These are phyloP conservation scores for Aricia agestis DNA, from an alignment of 1,140 invertebrate species.

Conservation along the genomic window DNA sequence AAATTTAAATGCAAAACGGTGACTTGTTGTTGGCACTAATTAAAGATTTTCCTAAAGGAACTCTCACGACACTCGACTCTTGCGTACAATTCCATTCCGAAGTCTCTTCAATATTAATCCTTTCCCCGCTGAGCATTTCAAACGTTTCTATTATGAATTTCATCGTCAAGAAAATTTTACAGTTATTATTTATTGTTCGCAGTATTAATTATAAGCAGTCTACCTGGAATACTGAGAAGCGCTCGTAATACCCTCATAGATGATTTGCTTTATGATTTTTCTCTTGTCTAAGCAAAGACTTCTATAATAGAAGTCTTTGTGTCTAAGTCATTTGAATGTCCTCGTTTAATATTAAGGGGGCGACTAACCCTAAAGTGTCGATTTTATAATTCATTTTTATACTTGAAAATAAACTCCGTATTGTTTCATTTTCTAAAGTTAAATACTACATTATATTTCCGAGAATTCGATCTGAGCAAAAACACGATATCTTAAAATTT, in stretches of 20 bases:
- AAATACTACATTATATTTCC: no score
- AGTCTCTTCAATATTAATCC: neutral
- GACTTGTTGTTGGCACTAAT: neutral
- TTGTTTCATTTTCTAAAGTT: no score
- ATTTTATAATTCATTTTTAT: no score
- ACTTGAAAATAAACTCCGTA: no score
- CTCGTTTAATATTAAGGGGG: no score
- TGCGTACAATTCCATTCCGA: neutral
- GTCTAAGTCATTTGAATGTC: no score
- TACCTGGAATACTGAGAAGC: neutral
- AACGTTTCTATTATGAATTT: neutral
- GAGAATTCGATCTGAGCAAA: no score
- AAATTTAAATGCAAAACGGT: no score
- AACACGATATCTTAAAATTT: no score
- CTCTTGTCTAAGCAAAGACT: neutral
- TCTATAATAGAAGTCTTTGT: no score
- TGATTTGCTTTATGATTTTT: neutral
- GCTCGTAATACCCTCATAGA: neutral
- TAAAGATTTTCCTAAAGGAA: neutral
- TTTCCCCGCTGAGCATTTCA: neutral
- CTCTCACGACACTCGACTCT: neutral
- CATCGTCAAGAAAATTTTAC: neutral
- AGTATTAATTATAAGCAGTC: neutral
- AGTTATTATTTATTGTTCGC: neutral
- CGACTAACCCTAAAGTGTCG: no score